Evolutionary conservation across 2,797 vertebrate species (phyloP), one percentile per base, ranked within the genome.

Genomic region (Propithecus deckenii): DNA sequence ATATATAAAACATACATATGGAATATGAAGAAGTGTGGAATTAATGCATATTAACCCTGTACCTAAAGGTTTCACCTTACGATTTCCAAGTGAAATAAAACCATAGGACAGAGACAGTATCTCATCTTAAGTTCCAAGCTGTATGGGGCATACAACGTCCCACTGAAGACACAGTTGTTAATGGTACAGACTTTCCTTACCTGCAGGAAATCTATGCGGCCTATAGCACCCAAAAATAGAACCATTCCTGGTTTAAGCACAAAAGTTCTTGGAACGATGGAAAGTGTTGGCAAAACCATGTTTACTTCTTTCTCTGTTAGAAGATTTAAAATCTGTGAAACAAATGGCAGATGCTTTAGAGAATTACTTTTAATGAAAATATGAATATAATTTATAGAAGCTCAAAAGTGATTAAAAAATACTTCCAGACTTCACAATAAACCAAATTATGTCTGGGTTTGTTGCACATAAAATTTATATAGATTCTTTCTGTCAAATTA

Each of bases 181-280:
- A 87, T 18, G n/a, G 41, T 30, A 72, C 2, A 90, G 55, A 89
- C 14, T 75, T 88, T 30, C 2, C 97, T 98, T 97, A 99, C 99
- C 99, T 99, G 94, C 86, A 99, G 97, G 97, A 99, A 99, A 98
- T 99, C 99, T 43, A 99, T 98, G 75, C 99, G 98, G 59, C 99
- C 99, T 96, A 99, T 88, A 10, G 98, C 99, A 92, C 99, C 99
- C 93, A 99, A 98, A 96, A 99, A 99, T 67, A 99, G 98, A 93
- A 98, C 98, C 97, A 97, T 99, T 23, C 99, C 98, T 17, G 99
- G 99, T 95, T 99, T 99, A 90, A 99, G 98, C 65, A 99, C 95
- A 86, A 99, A 99, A 0, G 99, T 99, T 91, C 99, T 98, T 4
- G 99, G 99, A 41, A 99, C 15, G 35, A 99, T 98, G 91, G 99